Percentiles rank a stretch among this genome's conserved stretches.
Conservation (phyloP, 2,888 invertebrate genomes). For the Beris chalybata region DNA sequence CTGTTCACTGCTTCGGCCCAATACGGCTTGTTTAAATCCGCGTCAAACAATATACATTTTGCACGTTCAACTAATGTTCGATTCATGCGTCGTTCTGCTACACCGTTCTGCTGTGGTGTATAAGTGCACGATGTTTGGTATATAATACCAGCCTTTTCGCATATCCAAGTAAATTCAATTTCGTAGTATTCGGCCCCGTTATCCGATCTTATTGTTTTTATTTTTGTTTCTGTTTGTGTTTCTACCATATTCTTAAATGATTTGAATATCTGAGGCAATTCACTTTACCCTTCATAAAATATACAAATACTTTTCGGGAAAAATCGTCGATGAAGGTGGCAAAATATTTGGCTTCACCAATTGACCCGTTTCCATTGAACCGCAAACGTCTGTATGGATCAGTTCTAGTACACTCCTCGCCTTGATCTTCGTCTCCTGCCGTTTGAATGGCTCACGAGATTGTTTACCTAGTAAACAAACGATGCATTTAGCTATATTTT, state of each 20-base stretch:
- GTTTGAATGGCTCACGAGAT: constrained; percentile 34
- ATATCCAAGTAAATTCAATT: constrained; percentile 38
- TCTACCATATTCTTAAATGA: no score
- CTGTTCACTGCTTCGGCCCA: constrained; percentile 48
- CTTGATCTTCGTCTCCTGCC: no score
- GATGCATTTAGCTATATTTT: constrained; percentile 33
- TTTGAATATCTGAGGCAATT: no score
- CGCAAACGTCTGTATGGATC: no score
- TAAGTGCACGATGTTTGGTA: constrained; percentile 42
- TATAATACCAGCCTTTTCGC: constrained; percentile 42
- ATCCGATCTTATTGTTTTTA: constrained; percentile 42
- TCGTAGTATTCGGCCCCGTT: constrained; percentile 42
- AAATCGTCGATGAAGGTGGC: no score
- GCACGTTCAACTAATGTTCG: constrained; percentile 42
- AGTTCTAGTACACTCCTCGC: no score
- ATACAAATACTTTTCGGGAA: no score
- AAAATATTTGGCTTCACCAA: no score
- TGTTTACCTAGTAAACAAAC: constrained; percentile 41
- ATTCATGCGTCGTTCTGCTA: constrained; percentile 37
- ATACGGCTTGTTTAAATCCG: constrained; percentile 38
- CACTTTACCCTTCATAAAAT: no score
- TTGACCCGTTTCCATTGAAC: no score
- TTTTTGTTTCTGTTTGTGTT: constrained; percentile 38
- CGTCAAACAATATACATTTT: constrained; percentile 42
- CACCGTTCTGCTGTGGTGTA: constrained; percentile 42